phyloP scores from a whole-genome alignment of 2,113 vertebrate genomes.

The Vicugna pacos region DNA sequence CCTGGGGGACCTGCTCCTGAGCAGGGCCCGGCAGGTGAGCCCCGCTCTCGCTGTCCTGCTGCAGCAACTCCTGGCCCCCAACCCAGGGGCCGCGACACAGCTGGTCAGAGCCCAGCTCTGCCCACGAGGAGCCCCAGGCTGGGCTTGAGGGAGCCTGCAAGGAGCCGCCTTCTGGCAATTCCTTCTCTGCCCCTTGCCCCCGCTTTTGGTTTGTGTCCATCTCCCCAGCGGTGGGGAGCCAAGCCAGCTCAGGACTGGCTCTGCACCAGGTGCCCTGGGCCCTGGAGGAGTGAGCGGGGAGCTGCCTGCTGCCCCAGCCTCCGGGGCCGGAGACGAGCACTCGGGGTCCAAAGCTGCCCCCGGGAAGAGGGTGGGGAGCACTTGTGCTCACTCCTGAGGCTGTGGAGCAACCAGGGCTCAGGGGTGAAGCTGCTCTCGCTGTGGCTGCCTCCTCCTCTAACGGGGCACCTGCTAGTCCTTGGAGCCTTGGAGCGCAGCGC shows the following conservation, averaged over 20 bases:
- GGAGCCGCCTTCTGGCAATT: not conserved
- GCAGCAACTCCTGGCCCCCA: not conserved
- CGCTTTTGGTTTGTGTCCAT: not conserved
- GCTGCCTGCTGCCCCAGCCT: not conserved
- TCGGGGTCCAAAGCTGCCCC: not conserved
- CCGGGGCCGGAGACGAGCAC: not conserved
- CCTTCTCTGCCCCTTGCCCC: no score
- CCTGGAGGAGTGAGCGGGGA: not conserved
- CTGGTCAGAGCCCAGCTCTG: not conserved
- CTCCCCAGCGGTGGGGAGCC: not conserved
- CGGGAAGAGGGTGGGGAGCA: no score
- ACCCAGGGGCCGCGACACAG: not conserved
- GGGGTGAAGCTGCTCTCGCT: not conserved
- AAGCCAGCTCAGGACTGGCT: not conserved
- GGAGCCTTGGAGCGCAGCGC: not conserved
- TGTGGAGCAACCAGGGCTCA: not conserved
- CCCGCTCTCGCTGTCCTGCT: not conserved
- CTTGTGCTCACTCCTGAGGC: no score
- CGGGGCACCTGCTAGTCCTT: not conserved
- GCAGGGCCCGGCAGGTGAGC: constrained; percentile 92
- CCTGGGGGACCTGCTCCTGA: constrained; percentile 96
- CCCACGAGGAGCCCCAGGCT: not conserved
- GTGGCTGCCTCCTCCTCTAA: not conserved
- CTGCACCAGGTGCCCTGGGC: not conserved
- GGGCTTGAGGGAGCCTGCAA: not conserved